Percentiles rank a stretch among this genome's conserved stretches.
These are phyloP conservation scores for Linyphia triangularis DNA, from an alignment of 2,888 invertebrate genomes.

Conservation along the genomic window DNA sequence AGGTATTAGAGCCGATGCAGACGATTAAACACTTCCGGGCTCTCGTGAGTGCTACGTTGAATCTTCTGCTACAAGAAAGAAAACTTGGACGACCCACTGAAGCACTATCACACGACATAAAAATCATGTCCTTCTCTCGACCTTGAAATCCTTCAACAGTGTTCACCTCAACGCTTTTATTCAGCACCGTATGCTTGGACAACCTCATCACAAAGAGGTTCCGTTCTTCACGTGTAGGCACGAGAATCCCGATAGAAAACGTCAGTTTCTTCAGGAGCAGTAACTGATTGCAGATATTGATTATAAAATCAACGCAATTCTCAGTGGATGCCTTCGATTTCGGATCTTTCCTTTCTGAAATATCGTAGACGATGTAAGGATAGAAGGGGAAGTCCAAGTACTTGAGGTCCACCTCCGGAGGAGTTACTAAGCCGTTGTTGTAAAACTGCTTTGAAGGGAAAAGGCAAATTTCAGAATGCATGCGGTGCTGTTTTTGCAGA, in stretches of 20 bases:
- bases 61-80: constrained; percentile 86
- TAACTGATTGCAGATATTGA: constrained; percentile 80
- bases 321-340: constrained; percentile 77
- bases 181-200: neutral
- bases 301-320: constrained; percentile 84
- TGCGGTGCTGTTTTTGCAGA: constrained; percentile 81
- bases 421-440: constrained; percentile 81
- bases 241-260: constrained; percentile 84
- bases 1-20: constrained; percentile 86
- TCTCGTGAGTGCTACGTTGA: constrained; percentile 93
- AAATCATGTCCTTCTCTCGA: neutral
- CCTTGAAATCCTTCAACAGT: constrained; percentile 91
- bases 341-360: constrained; percentile 79
- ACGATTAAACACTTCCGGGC: constrained; percentile 87
- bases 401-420: constrained; percentile 71
- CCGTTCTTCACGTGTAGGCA: constrained; percentile 86
- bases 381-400: constrained; percentile 80
- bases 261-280: constrained; percentile 79
- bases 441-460: constrained; percentile 90
- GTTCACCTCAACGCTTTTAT: constrained; percentile 82
- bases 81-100: constrained; percentile 83
- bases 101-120: neutral
- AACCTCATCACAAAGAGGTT: constrained; percentile 76
- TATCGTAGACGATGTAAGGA: constrained; percentile 84
- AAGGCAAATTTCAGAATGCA: constrained; percentile 89